phyloP scores from a whole-genome alignment of 2,113 vertebrate species.

The Sylvietta virens region DNA sequence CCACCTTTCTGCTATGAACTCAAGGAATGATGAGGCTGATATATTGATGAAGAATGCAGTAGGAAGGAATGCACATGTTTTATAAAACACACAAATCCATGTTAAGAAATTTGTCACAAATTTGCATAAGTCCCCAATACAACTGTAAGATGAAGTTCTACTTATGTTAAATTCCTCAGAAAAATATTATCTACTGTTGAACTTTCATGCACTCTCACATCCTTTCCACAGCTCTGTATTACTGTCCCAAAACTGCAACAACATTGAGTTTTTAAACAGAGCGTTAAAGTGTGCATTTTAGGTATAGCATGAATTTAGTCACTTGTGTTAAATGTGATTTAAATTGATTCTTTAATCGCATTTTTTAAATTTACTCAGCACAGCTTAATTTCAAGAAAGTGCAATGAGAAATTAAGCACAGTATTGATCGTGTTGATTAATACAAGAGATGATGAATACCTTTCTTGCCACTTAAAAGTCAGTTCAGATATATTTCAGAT shows the following conservation, averaged over 20 bases:
- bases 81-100: neutral
- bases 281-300: neutral
- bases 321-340: neutral
- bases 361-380: neutral
- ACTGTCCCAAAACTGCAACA: neutral
- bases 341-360: neutral
- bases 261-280: rapidly evolving
- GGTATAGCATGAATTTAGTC: neutral
- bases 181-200: neutral
- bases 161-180: neutral
- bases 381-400: neutral
- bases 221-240: neutral
- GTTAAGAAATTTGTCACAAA: neutral
- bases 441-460: neutral
- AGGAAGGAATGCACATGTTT: neutral
- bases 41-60: neutral
- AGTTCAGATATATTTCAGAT: neutral
- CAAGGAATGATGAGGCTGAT: neutral
- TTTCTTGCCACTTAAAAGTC: neutral
- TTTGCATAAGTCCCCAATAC: neutral
- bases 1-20: neutral
- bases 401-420: neutral
- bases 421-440: neutral
- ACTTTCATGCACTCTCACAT: neutral
- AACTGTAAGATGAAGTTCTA: neutral